Conservation (phyloP, 2,888 invertebrate species). For the Leptinotarsa peninsularis region DNA sequence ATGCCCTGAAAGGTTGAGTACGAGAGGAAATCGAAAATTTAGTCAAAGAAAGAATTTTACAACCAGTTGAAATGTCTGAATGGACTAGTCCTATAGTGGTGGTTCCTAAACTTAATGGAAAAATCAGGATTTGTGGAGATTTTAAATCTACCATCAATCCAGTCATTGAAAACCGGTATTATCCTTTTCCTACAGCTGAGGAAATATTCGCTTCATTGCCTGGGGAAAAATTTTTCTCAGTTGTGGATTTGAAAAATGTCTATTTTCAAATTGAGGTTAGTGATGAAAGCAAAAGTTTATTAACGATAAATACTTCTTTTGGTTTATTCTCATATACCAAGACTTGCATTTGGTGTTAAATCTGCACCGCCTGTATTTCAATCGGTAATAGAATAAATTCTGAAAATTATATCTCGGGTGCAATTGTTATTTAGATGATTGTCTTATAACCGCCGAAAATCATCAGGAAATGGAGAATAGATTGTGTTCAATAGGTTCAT, state of each 20-base stretch:
- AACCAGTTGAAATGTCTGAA: too few species aligned
- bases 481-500: constrained; percentile 17
- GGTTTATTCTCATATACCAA: background rate
- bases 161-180: too few species aligned
- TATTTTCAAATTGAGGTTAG: too few species aligned
- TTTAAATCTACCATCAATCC: constrained; percentile 26
- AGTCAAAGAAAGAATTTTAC: constrained; percentile 28
- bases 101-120: constrained; percentile 50
- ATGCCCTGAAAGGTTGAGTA: constrained; percentile 14
- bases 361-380: background rate
- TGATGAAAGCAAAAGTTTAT: too few species aligned
- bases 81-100: constrained; percentile 38
- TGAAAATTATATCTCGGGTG: constrained; percentile 27
- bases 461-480: background rate
- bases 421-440: constrained; percentile 32
- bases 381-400: constrained; percentile 32
- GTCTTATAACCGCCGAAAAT: constrained; percentile 17
- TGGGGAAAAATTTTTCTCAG: too few species aligned
- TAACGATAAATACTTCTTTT: too few species aligned
- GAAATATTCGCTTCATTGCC: too few species aligned
- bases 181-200: too few species aligned
- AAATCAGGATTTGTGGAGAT: constrained; percentile 56
- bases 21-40: constrained; percentile 37
- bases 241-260: too few species aligned
- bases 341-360: constrained; percentile 29